Base-by-base conservation (phyloP, 2,113 vertebrate species). In the Psophia crepitans region DNA sequence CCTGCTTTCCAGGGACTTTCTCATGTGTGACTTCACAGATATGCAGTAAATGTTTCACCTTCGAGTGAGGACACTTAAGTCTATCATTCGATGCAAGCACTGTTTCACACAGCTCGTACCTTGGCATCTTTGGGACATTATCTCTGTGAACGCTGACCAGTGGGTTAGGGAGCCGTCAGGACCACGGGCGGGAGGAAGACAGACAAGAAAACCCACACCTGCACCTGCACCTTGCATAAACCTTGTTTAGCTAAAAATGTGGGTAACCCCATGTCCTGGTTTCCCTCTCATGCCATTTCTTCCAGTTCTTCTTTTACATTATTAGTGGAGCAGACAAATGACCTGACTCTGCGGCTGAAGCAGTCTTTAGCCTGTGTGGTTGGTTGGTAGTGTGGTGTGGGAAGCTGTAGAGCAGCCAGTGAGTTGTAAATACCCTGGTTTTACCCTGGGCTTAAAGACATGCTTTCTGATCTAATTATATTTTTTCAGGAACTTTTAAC, bases 41-140 rank as follows among this genome's bases (percentile, higher is more conserved):
- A 11, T 0, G 5, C 5, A 16, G 64, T n/a, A 19, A 44, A 41
- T 61, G 32, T 6, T 71, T 77, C 39, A 37, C 39, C 39, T 85
- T 80, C 56, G 51, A 17, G 7, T 11, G 43, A 71, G 56, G 65
- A 35, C 17, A 23, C 61, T 79, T 68, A 69, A 20, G 41, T 46
- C 6, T 32, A 13, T 37, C 8, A 4, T 39, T 61, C 0, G 2
- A 2, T 24, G 23, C 16, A 39, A 61, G 10, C 0, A 2, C 8
- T 68, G 18, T 37, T 84, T 39, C 49, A 48, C 33, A 37, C 9
- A 43, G 6, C 30, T 73, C 0, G 2, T 14, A 53, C 23, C 20
- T 56, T 0, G 0, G 32, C 48, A 4, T 61, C 63, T 84, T 74
- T 39, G 49, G 21, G 30, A 6, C 32, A 0, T 13, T 49, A 16